Percentiles rank a stretch among this genome's conserved stretches.
Evolutionary conservation across 2,888 invertebrate genomes (phyloP).

Genomic region (Clivina fossor): DNA sequence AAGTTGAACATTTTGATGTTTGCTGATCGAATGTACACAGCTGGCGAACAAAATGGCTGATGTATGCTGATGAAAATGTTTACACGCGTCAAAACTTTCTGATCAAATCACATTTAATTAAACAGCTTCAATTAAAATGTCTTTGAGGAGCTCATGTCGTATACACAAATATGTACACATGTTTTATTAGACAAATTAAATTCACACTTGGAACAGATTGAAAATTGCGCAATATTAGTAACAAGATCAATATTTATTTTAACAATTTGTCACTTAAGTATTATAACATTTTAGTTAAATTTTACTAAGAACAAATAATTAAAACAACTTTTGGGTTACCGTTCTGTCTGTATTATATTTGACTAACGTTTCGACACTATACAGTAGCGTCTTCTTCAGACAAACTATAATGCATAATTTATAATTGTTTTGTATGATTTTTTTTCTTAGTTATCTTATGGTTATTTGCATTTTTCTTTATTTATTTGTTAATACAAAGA

Average conservation of each 20-base stretch:
- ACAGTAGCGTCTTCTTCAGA: too few relatives aligned
- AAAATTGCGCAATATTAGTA: neutral
- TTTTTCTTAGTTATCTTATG: too few relatives aligned
- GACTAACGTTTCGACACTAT: too few relatives aligned
- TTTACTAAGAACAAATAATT: too few relatives aligned
- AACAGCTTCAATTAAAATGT: neutral
- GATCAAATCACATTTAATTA: slow-evolving; percentile 5
- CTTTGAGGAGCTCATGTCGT: too few relatives aligned
- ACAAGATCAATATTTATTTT: neutral
- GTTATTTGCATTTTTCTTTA: too few relatives aligned
- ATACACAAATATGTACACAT: neutral
- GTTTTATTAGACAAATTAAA: neutral
- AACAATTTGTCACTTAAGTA: neutral
- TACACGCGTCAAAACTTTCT: neutral
- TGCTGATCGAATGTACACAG: neutral
- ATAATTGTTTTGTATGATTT: too few relatives aligned
- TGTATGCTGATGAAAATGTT: neutral
- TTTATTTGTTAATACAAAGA: too few relatives aligned
- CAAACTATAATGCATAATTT: too few relatives aligned
- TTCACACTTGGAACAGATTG: neutral
- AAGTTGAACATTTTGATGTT: neutral
- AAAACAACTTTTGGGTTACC: too few relatives aligned
- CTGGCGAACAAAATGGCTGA: neutral
- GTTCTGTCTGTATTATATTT: too few relatives aligned
- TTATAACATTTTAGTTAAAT: too few relatives aligned